Base-by-base conservation (phyloP, 1,140 invertebrate species). In the Drosophila nigromelanica region DNA sequence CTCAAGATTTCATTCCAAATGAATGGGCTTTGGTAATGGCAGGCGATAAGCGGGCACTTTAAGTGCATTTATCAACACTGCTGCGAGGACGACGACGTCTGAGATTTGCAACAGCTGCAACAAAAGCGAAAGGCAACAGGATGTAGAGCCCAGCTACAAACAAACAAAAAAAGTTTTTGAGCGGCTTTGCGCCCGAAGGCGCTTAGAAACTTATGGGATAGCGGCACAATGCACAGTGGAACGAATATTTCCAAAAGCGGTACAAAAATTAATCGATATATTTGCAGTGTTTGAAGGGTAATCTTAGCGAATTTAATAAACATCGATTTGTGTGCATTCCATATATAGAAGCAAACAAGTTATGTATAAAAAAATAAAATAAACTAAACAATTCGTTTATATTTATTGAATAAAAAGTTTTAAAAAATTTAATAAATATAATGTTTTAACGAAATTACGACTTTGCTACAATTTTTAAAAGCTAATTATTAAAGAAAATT, bases 61-160 rank as follows among this genome's bases (percentile, higher is more conserved):
- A 51, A 78, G 56, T 89, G 82, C 82, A 87, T 87, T 87, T 89
- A 82, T 87, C 83, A 86, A 87, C 82, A 89, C 60, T 75, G 63
- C 35, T 33, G 11, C 15, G 39, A 35, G 30, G 18, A n/a, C 11
- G 35, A 21, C 30, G 21, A 18, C 15, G 67, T 63, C 60, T 87
- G 82, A 82, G 82, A 87, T 87, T 87, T 89, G 82, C 82, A 87
- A 87, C 82, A 87, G 82, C 82, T 87, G 82, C 80, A 85, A 61
- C 56, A 61, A 42, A 42, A 33, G 78, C 76, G 66, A 54, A 12
- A 51, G 70, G 30, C 35, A 56, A 48, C 15, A 55, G 24, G 43
- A 71, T 52, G 40, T 33, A 43, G 15, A 27, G n/a, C 27, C 39
- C 14, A 7, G 54, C 21, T 11, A 39, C 15, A 54, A 55, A 24